Base-by-base conservation (phyloP, 2,888 invertebrate genomes). In the Leptinotarsa tumamoca region DNA sequence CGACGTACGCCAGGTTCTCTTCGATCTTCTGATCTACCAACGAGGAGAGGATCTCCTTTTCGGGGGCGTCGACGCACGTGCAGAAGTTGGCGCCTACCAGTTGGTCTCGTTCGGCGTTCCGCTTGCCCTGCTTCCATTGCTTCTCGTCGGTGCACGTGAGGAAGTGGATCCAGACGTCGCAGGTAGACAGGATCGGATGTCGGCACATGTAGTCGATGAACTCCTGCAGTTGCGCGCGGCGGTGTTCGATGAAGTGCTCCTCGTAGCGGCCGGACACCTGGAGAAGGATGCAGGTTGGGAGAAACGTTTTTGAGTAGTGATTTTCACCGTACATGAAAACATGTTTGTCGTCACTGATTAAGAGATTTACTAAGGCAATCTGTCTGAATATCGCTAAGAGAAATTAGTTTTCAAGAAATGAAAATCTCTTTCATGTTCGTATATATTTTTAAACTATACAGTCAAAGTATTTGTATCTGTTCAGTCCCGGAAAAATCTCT, bases 121-220 rank as follows among this genome's bases (percentile, higher is more conserved):
- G 90, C 89, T 99, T 99, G 4, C 99, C 99, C 68, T 92, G 93
- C 89, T 99, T 99, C 99, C 99, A 99, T 82, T 95, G 93, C 88
- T 98, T 98, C 84, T 98, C 98, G 89, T 99, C 98, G 10, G 96
- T 98, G 87, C 98, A 98, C 3, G 97, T 97, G 69, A 99, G 92
- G 88, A 99, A 99, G 88, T 99, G 99, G 86, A 95, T 93, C 96
- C 98, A 98, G 0, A 98, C 98, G 81, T 96, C 95, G 84, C 94
- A 94, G 82, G 93, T 93, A 3, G 97, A 96, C 58, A 99, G 90
- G 13, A 99, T 96, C 3, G 99, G 99, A 90, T 99, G 99, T 74
- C 96, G 92, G 87, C 98, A 98, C 86, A 99, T 97, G 90, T 98
- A 96, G 90, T 98, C 95, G 3, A 99, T 95, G 92, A 99, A 99